Conservation (phyloP, 2,797 vertebrate genomes). For the Chelonia mydas region DNA sequence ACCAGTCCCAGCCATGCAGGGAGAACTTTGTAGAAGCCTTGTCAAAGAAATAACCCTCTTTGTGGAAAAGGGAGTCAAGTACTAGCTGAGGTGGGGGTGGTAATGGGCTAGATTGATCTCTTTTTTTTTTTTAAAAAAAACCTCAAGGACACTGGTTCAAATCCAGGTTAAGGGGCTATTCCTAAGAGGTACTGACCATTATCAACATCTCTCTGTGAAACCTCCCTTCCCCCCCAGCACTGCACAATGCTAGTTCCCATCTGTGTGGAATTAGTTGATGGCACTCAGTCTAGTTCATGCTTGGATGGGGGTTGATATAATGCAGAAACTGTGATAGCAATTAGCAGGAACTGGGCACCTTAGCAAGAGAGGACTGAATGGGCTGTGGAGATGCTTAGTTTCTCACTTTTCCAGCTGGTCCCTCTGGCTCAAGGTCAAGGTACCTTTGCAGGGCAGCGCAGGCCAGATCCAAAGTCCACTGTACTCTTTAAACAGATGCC, state of each 20-base stretch:
- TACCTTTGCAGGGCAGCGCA: background rate
- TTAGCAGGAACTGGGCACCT: background rate
- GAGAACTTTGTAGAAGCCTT: constrained; percentile 22
- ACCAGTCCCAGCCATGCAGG: background rate
- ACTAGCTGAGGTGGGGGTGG: background rate
- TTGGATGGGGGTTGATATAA: background rate
- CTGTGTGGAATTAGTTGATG: background rate
- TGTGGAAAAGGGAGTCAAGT: constrained; percentile 1
- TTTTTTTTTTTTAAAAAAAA: background rate
- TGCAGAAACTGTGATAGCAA: background rate
- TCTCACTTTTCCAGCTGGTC: background rate
- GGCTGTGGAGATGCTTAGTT: background rate
- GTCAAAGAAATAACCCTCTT: constrained; percentile 2
- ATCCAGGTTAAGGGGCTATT: background rate
- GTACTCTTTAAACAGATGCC: background rate
- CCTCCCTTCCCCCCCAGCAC: background rate
- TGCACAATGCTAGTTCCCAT: background rate
- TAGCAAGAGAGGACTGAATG: background rate
- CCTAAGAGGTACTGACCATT: background rate
- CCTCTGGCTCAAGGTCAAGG: background rate
- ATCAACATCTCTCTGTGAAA: background rate
- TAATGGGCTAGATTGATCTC: background rate
- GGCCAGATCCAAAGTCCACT: background rate
- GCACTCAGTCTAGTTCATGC: background rate
- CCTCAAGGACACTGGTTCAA: background rate